Percentiles rank a stretch among this genome's conserved stretches.
These are phyloP conservation scores for Ferrisia virgata DNA, from an alignment of 2,888 invertebrate genomes.

Conservation along the genomic window DNA sequence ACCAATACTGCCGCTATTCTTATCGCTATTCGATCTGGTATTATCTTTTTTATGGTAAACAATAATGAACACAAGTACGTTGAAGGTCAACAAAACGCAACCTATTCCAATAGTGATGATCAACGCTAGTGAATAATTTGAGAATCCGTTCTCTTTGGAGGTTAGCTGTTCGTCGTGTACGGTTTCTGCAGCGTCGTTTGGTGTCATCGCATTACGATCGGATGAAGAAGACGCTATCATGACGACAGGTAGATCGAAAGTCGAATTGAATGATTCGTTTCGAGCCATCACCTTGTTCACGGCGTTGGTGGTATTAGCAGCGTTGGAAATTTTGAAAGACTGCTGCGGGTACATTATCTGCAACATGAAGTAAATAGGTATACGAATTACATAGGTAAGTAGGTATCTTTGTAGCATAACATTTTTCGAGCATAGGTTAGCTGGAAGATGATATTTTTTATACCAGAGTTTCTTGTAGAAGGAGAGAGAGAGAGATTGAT, in stretches of 20 bases:
- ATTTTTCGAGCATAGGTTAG: no score
- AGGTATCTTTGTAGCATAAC: no score
- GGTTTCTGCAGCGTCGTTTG: constrained; percentile 43
- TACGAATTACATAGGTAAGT: no score
- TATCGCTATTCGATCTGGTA: constrained; percentile 29
- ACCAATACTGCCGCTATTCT: constrained; percentile 33
- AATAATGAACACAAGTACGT: constrained; percentile 78
- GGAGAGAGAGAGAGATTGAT: no score
- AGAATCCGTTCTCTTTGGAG: constrained; percentile 57
- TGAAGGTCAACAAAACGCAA: constrained; percentile 73
- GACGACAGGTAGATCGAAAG: constrained; percentile 48
- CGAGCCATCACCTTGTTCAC: neutral
- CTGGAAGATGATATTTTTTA: no score
- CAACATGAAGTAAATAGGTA: neutral
- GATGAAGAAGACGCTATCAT: constrained; percentile 51
- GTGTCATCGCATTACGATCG: constrained; percentile 45
- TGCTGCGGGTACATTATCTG: constrained; percentile 40
- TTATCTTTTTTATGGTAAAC: constrained; percentile 72
- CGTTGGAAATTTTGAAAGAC: constrained; percentile 35
- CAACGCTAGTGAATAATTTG: constrained; percentile 86
- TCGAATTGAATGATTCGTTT: constrained; percentile 40
- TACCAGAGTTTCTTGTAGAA: no score
- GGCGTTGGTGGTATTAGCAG: constrained; percentile 33
- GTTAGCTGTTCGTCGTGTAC: constrained; percentile 49
- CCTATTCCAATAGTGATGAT: constrained; percentile 94